Conservation (phyloP, 2,113 vertebrate genomes). For the Phrynosoma platyrhinos region DNA sequence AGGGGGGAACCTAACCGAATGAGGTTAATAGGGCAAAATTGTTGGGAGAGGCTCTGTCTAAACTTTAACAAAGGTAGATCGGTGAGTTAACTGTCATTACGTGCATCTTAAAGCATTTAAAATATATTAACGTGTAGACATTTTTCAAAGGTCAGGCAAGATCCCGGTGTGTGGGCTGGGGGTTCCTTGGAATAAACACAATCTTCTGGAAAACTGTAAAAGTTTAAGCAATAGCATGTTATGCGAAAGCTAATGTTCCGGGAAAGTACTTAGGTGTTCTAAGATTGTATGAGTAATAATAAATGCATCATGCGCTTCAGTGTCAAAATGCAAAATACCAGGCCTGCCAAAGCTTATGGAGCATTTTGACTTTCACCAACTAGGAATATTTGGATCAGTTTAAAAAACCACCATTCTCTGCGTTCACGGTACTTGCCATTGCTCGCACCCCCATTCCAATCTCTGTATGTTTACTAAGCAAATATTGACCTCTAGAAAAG, state of each 20-base stretch:
- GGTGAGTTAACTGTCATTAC: constrained; percentile 22
- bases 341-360: constrained; percentile 40
- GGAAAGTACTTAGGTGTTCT: constrained; percentile 28
- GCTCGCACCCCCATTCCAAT: constrained; percentile 8
- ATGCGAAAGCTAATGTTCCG: constrained; percentile 57
- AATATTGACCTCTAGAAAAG: not conserved
- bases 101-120: constrained; percentile 20
- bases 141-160: constrained; percentile 46
- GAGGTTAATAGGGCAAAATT: constrained; percentile 23
- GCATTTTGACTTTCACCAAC: not conserved
- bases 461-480: constrained; percentile 26
- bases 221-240: constrained; percentile 6
- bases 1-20: not conserved
- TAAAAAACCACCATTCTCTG: constrained; percentile 2
- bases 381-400: not conserved
- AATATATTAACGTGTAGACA: constrained; percentile 12
- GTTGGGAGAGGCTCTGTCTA: constrained; percentile 20
- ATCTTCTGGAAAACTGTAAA: constrained; percentile 51
- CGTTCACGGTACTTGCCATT: not conserved
- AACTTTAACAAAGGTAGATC: not conserved
- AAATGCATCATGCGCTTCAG: constrained; percentile 32
- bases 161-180: too few species aligned
- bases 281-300: constrained; percentile 22
- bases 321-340: constrained; percentile 41
- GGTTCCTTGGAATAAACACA: constrained; percentile 19